These are phyloP conservation scores for Ormyrus thymus DNA, from an alignment of 2,888 invertebrate genomes.

Conservation along the genomic window DNA sequence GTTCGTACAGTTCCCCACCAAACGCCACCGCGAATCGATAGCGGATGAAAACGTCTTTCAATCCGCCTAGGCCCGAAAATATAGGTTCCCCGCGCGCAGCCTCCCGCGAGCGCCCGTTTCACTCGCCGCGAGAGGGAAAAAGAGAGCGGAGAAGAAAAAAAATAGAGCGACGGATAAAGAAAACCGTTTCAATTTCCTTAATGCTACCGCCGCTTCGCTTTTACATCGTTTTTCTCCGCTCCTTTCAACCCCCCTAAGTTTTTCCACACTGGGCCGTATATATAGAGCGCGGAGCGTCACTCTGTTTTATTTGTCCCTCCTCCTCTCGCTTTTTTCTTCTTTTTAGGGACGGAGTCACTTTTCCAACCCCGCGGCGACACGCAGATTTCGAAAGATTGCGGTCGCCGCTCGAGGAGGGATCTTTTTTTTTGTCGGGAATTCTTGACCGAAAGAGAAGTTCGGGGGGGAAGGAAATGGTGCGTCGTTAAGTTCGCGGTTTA, in stretches of 20 bases:
- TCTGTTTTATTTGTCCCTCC: constrained; percentile 24
- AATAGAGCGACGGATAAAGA: constrained; percentile 59
- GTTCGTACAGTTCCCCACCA: not conserved
- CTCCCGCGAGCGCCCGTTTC: constrained; percentile 21
- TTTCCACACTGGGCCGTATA: not conserved
- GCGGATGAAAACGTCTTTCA: constrained; percentile 51
- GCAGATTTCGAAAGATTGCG: constrained; percentile 15
- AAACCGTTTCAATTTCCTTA: constrained; percentile 66
- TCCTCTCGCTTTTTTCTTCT: not conserved
- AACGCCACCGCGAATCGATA: constrained; percentile 35
- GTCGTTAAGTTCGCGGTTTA: too few relatives aligned
- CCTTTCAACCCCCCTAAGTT: too few relatives aligned
- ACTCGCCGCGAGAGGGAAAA: not conserved
- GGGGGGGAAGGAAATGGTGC: too few relatives aligned
- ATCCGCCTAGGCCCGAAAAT: constrained; percentile 31
- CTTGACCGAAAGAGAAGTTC: too few relatives aligned
- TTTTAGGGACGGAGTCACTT: not conserved
- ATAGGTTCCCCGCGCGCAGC: constrained; percentile 5
- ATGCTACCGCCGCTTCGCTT: constrained; percentile 59
- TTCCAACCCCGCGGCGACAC: not conserved
- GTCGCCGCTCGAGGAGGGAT: not conserved
- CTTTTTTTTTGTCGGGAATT: too few relatives aligned
- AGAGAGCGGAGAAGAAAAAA: too few relatives aligned
- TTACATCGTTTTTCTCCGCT: constrained; percentile 47
- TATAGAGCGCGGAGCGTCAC: not conserved